Evolutionary conservation across 1,140 invertebrate species (phyloP).

Genomic region (Cecropterus lyciades): DNA sequence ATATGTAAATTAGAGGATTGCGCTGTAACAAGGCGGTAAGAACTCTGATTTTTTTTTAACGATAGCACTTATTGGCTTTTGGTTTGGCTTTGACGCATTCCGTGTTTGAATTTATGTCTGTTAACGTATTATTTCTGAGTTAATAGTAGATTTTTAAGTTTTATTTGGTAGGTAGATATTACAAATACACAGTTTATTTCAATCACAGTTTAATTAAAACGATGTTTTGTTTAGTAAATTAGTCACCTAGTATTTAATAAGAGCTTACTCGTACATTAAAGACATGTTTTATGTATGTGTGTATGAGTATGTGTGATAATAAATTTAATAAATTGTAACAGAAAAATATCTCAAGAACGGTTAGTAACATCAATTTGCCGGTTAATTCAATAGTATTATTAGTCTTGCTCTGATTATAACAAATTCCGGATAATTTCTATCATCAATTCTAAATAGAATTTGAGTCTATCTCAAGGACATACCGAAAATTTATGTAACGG

Average conservation of each 20-base stretch:
- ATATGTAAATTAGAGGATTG: constrained; percentile 33
- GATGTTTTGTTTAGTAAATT: background rate
- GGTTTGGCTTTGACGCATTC: background rate
- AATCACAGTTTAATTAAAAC: background rate
- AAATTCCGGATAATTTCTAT: background rate
- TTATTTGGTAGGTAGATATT: background rate
- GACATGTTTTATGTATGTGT: too few relatives aligned
- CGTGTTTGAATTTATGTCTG: background rate
- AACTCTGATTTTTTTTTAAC: constrained; percentile 17
- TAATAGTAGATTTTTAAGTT: background rate
- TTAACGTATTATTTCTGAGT: background rate
- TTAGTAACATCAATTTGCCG: too few relatives aligned
- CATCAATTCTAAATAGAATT: background rate
- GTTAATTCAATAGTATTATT: too few relatives aligned
- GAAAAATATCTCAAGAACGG: too few relatives aligned
- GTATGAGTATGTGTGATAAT: too few relatives aligned
- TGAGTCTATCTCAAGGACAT: background rate
- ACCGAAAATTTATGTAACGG: background rate
- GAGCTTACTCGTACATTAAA: too few relatives aligned
- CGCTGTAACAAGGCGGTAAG: constrained; percentile 25
- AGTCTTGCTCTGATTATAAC: too few relatives aligned
- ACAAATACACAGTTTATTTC: background rate
- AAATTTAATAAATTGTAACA: too few relatives aligned
- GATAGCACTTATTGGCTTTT: background rate
- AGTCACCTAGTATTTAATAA: background rate